Percentiles rank a stretch among this genome's conserved stretches.
These are phyloP conservation scores for Morbakka virulenta DNA, from an alignment of 30 jellyfish, hydroid and myxozoan genomes.

Conservation along the genomic window DNA sequence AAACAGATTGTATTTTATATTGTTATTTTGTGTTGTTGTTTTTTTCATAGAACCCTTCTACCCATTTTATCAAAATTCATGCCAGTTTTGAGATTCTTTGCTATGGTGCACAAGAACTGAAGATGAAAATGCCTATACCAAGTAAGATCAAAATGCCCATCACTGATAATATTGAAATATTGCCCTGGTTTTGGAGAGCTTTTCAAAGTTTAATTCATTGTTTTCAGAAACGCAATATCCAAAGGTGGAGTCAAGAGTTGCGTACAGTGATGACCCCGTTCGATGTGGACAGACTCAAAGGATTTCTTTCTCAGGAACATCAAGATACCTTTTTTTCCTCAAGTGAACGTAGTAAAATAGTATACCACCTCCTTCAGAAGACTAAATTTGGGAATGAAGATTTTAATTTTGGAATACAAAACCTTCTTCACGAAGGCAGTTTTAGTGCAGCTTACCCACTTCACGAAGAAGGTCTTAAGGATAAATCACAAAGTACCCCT, in stretches of 20 bases:
- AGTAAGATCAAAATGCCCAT: too few relatives aligned
- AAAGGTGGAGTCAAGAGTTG: constrained; percentile 54
- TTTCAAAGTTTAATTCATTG: constrained; percentile 26
- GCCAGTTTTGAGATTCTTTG: constrained; percentile 91
- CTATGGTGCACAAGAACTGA: constrained; percentile 92
- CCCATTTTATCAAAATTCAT: constrained; percentile 83
- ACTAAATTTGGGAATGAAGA: constrained; percentile 64
- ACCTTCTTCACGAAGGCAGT: constrained; percentile 63
- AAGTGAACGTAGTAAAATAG: constrained; percentile 90
- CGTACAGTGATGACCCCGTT: constrained; percentile 79
- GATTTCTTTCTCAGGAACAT: constrained; percentile 59
- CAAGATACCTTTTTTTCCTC: constrained; percentile 76
- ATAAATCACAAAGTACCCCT: constrained; percentile 30
- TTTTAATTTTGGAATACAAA: constrained; percentile 73
- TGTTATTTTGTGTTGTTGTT: constrained; percentile 16
- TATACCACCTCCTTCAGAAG: constrained; percentile 72
- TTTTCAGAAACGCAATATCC: constrained; percentile 60
- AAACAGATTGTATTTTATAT: too few relatives aligned
- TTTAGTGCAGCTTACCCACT: constrained; percentile 84
- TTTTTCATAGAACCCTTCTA: constrained; percentile 60
- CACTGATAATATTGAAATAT: constrained; percentile 70
- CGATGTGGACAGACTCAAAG: constrained; percentile 66
- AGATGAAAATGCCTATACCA: constrained; percentile 94
- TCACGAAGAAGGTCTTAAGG: constrained; percentile 77
- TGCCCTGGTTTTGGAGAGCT: constrained; percentile 57